phyloP scores from a whole-genome alignment of 2,888 invertebrate species.

The Cerastis leucographa region DNA sequence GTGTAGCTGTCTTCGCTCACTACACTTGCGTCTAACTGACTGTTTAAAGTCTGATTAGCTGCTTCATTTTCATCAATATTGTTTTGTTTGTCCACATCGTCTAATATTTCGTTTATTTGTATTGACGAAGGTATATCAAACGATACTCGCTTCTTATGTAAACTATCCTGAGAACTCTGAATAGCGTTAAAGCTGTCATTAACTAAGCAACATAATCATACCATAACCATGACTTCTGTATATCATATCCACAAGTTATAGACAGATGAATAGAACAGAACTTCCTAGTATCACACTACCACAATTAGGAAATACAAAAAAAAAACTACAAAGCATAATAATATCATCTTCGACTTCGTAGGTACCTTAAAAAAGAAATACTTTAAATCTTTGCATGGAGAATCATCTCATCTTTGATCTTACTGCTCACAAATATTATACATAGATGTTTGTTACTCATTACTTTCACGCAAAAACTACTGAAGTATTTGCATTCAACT shows the following conservation, averaged over 20 bases:
- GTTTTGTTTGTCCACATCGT: conserved; percentile 49
- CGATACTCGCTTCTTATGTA: conserved; percentile 75
- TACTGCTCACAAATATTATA: background rate
- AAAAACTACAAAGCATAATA: too few relatives aligned
- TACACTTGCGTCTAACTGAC: conserved; percentile 71
- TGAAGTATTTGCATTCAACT: background rate
- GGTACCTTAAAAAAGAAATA: too few relatives aligned
- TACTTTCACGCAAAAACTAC: background rate
- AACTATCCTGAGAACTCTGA: conserved; percentile 70
- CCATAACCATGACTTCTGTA: background rate
- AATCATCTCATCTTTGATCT: background rate
- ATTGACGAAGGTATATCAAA: conserved; percentile 73
- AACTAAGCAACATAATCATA: conserved; percentile 1
- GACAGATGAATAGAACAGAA: background rate
- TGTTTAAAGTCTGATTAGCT: conserved; percentile 69
- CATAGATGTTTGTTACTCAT: background rate
- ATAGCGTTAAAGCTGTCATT: conserved; percentile 18
- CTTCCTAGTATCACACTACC: background rate
- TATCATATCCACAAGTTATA: background rate
- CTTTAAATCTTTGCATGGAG: background rate
- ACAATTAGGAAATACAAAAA: background rate
- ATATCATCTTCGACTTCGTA: too few relatives aligned
- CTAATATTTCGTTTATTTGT: conserved; percentile 65
- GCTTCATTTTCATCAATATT: conserved; percentile 57
- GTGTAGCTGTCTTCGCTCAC: conserved; percentile 76